These are phyloP conservation scores for Ecliptopera silaceata DNA, from an alignment of 2,888 invertebrate species.

Conservation along the genomic window DNA sequence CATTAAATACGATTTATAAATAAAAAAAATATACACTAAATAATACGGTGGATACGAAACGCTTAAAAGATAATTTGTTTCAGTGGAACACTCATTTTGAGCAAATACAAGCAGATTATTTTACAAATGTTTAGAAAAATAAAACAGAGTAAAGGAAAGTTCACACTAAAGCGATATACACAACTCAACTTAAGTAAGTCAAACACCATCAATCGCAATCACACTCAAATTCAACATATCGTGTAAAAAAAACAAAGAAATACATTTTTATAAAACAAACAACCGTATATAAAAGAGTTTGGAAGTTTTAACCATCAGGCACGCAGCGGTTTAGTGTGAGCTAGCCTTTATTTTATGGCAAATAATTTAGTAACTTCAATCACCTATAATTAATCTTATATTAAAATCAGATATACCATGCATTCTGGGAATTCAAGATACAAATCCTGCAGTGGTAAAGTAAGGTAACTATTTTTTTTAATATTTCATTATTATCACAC, in stretches of 20 bases:
- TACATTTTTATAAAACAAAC: background rate
- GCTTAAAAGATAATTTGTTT: slow-evolving; percentile 48
- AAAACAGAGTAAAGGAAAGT: slow-evolving; percentile 3
- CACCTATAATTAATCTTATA: slow-evolving; percentile 11
- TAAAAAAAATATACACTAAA: slow-evolving; percentile 68
- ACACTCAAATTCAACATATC: background rate
- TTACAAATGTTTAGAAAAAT: slow-evolving; percentile 8
- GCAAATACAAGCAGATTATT: slow-evolving; percentile 69
- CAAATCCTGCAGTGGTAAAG: background rate
- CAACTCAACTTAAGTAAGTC: too few species aligned
- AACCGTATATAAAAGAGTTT: background rate
- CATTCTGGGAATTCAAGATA: slow-evolving; percentile 2
- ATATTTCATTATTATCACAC: slow-evolving; percentile 60
- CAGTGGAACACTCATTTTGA: slow-evolving; percentile 58
- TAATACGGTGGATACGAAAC: slow-evolving; percentile 68
- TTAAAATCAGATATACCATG: slow-evolving; percentile 1
- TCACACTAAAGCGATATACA: slow-evolving; percentile 3
- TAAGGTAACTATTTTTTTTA: slow-evolving; percentile 68
- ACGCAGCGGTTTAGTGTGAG: slow-evolving; percentile 8
- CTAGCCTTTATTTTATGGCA: slow-evolving; percentile 16
- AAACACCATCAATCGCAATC: too few species aligned
- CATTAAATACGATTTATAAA: slow-evolving; percentile 72
- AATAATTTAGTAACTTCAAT: slow-evolving; percentile 12
- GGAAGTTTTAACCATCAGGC: background rate
- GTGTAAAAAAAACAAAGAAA: background rate